phyloP scores from a whole-genome alignment of 2,888 invertebrate genomes.

The Lasioglossum calceatum region DNA sequence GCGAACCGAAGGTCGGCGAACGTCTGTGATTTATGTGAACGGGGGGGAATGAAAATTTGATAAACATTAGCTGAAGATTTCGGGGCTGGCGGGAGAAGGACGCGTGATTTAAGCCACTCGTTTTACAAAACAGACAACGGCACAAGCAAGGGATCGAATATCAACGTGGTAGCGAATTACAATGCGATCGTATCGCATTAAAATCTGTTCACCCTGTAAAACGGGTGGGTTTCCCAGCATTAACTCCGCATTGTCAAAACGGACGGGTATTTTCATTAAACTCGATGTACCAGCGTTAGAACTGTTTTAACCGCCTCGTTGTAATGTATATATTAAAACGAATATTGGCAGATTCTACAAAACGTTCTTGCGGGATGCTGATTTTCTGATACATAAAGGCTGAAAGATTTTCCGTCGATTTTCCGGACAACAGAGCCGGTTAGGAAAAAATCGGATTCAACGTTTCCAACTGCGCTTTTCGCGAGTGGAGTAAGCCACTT shows the following conservation, averaged over 20 bases:
- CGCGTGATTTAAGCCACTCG: neutral
- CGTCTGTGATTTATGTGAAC: slow-evolving; percentile 51
- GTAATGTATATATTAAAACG: neutral
- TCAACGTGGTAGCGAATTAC: neutral
- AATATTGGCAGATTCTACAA: too few relatives aligned
- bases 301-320: neutral
- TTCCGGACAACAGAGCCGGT: neutral
- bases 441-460: neutral
- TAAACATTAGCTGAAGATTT: slow-evolving; percentile 41
- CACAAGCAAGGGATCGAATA: neutral
- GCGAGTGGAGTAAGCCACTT: neutral
- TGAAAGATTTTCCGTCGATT: too few relatives aligned
- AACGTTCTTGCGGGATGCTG: too few relatives aligned
- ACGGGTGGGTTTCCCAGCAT: neutral
- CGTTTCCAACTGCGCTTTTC: neutral
- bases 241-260: neutral
- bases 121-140: neutral
- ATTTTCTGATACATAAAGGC: too few relatives aligned
- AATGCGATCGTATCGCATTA: neutral
- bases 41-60: slow-evolving; percentile 46
- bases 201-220: neutral
- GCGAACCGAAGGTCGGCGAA: slow-evolving; percentile 8
- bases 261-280: neutral
- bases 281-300: neutral
- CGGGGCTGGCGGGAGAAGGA: neutral